A percentile compares a stretch with the other conserved stretches of the same genome.
phyloP scores from a whole-genome alignment of 1,140 invertebrate genomes.

The Philaenus spumarius region DNA sequence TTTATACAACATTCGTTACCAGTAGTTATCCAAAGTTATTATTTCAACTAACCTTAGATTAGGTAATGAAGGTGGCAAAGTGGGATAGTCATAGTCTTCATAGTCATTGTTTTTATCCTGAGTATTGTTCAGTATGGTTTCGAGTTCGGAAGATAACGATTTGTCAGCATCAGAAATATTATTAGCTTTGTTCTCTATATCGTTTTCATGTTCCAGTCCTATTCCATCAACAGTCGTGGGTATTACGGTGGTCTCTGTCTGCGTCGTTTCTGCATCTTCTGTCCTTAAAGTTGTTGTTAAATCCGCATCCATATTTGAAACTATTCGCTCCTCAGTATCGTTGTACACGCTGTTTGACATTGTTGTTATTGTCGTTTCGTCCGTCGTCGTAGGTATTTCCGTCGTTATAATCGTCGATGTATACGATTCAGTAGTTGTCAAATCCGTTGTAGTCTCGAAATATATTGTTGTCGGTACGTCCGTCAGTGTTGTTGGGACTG shows the following conservation, averaged over 20 bases:
- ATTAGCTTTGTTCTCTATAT: neutral
- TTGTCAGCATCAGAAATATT: constrained; percentile 31
- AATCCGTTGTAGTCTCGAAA: no score
- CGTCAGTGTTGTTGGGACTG: constrained; percentile 25
- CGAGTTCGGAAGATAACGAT: constrained; percentile 39
- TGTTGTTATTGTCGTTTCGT: neutral
- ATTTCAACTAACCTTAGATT: constrained; percentile 50
- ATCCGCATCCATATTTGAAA: no score
- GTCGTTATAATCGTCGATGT: neutral
- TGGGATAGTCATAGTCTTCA: constrained; percentile 56
- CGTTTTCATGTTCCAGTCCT: no score
- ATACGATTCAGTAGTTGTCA: no score
- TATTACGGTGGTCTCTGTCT: no score
- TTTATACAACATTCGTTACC: no score
- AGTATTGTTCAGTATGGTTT: constrained; percentile 42
- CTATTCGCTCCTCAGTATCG: no score
- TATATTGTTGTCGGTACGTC: neutral
- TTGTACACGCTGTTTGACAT: no score
- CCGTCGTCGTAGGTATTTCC: neutral
- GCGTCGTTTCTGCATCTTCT: no score
- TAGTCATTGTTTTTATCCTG: constrained; percentile 37
- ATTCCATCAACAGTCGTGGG: no score
- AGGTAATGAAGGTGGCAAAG: constrained; percentile 63
- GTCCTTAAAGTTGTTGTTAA: no score
- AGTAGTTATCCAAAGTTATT: no score